These are phyloP conservation scores for Standfussiana lucernea DNA, from an alignment of 2,888 invertebrate genomes.

Conservation along the genomic window DNA sequence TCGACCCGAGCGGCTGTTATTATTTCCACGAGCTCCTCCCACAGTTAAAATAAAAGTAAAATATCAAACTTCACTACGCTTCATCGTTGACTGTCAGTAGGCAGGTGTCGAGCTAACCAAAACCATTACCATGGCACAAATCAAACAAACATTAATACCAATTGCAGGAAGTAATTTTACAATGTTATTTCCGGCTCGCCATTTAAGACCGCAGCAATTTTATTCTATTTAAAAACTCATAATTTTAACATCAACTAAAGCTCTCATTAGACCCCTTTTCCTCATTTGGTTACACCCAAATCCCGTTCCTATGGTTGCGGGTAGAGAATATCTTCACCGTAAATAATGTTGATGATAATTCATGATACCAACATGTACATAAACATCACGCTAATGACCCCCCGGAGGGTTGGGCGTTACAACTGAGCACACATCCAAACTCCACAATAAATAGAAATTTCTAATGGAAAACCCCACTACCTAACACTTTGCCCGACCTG, in stretches of 20 bases:
- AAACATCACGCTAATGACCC: neutral
- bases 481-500: neutral
- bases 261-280: conserved; percentile 19
- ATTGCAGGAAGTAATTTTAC: neutral
- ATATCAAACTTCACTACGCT: neutral
- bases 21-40: no score
- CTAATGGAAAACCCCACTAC: neutral
- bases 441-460: neutral
- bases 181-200: neutral
- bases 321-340: neutral
- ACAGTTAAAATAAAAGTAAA: no score
- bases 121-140: neutral
- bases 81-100: neutral
- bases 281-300: neutral
- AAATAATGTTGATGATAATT: neutral
- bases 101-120: neutral
- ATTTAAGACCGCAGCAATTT: conserved; percentile 4
- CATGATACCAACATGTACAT: neutral
- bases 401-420: no score
- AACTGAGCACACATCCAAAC: neutral
- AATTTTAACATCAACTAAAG: conserved; percentile 2
- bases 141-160: neutral
- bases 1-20: no score
- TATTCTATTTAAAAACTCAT: conserved; percentile 20
- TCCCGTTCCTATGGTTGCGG: neutral